Conservation (phyloP, 2,113 vertebrate genomes). For the Puma concolor region DNA sequence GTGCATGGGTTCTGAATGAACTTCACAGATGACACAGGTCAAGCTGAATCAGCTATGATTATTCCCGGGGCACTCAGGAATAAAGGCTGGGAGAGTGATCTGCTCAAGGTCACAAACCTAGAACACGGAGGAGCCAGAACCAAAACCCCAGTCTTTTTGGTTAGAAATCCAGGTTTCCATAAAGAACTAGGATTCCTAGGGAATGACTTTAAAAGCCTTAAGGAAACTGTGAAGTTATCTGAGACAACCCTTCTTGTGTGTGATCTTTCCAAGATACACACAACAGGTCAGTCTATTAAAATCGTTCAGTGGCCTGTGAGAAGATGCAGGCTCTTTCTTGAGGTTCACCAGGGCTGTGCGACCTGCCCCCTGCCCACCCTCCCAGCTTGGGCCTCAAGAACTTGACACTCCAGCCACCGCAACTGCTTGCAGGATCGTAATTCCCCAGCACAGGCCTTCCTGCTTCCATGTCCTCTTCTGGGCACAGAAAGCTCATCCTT, state of each 20-base stretch:
- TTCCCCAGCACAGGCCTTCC: not conserved
- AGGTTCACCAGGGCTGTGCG: not conserved
- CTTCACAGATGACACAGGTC: not conserved
- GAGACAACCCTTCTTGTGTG: not conserved
- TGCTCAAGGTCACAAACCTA: not conserved
- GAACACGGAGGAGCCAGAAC: not conserved
- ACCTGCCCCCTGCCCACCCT: not conserved
- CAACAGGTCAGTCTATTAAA: rapidly evolving
- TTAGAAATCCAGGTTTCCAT: not conserved
- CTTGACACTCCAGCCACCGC: not conserved
- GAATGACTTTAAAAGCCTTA: not conserved
- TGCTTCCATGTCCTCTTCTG: not conserved
- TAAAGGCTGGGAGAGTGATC: not conserved
- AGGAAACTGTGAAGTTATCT: not conserved
- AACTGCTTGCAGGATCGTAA: not conserved
- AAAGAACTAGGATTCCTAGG: not conserved
- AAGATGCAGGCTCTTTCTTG: rapidly evolving
- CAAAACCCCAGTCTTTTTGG: not conserved
- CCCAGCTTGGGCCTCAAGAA: not conserved
- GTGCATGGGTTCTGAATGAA: not conserved
- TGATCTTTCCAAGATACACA: not conserved
- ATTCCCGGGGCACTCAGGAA: not conserved
- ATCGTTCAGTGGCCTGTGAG: rapidly evolving
- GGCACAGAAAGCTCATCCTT: not conserved
- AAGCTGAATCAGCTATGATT: not conserved